These are phyloP conservation scores for Smutsia gigantea DNA, from an alignment of 2,797 vertebrate species.

Conservation along the genomic window DNA sequence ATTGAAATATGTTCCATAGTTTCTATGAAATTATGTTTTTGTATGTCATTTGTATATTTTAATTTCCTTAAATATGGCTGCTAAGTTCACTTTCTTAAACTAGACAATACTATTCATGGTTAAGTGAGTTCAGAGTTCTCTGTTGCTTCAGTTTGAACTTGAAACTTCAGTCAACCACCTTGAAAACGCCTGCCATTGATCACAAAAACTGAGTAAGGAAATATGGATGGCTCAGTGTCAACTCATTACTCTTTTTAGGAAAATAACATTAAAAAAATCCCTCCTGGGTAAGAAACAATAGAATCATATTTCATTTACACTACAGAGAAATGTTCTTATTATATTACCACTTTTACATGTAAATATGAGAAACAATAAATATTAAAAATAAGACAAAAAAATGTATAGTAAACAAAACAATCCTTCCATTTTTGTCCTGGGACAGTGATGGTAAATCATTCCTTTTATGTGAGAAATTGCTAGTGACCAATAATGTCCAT, in stretches of 20 bases:
- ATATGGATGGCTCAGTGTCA: neutral
- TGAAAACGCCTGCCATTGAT: neutral
- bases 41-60: neutral
- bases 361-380: slow-evolving; percentile 49
- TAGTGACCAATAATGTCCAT: neutral
- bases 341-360: neutral
- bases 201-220: slow-evolving; percentile 38
- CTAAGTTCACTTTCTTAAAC: neutral
- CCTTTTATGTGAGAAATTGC: neutral
- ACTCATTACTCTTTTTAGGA: neutral
- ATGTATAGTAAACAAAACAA: neutral
- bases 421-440: neutral
- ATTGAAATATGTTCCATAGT: neutral
- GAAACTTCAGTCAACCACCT: neutral
- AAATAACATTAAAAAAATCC: neutral
- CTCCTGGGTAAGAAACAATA: neutral
- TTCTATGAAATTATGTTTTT: slow-evolving; percentile 6
- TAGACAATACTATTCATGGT: neutral
- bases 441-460: neutral
- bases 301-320: slow-evolving; percentile 15
- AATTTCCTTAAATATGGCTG: neutral
- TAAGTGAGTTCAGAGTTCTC: neutral
- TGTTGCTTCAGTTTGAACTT: neutral
- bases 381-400: slow-evolving; percentile 8
- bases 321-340: neutral